These are phyloP conservation scores for Toxotes lorentzi DNA, from an alignment of 2,797 vertebrate species.

Conservation along the genomic window DNA sequence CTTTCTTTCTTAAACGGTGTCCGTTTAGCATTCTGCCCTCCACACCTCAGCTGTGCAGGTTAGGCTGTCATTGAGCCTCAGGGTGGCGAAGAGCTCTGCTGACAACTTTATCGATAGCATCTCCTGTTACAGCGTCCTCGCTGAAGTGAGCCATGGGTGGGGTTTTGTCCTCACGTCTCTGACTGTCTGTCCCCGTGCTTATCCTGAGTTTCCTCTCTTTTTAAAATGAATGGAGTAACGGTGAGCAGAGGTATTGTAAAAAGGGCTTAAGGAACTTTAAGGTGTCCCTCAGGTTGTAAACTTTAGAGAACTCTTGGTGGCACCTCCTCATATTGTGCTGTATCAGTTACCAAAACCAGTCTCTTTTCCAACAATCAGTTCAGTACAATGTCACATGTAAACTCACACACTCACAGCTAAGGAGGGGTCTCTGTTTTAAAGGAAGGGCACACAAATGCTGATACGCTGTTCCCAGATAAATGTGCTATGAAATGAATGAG, in stretches of 20 bases:
- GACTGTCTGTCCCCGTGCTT: background rate
- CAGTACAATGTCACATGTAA: background rate
- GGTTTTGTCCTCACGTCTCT: background rate
- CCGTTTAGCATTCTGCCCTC: background rate
- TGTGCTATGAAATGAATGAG: background rate
- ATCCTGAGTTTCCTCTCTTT: background rate
- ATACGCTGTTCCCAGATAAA: background rate
- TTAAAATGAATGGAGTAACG: background rate
- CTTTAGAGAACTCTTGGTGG: background rate
- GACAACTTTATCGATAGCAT: constrained; percentile 15
- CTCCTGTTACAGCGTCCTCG: constrained; percentile 12
- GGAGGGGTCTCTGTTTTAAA: background rate
- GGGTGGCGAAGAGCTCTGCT: constrained; percentile 12
- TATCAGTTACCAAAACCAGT: background rate
- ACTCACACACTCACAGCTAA: background rate
- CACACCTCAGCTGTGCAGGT: constrained; percentile 11
- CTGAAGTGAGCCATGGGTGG: constrained; percentile 15
- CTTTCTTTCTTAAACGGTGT: constrained; percentile 10
- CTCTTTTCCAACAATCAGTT: background rate
- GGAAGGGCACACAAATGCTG: background rate
- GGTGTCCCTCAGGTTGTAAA: background rate
- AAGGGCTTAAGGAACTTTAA: background rate
- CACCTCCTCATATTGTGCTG: background rate
- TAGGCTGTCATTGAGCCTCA: constrained; percentile 1
- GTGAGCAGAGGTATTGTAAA: background rate